Base-by-base conservation (phyloP, 53 echinoderm and acorn worm species). In the Henricia sp. region DNA sequence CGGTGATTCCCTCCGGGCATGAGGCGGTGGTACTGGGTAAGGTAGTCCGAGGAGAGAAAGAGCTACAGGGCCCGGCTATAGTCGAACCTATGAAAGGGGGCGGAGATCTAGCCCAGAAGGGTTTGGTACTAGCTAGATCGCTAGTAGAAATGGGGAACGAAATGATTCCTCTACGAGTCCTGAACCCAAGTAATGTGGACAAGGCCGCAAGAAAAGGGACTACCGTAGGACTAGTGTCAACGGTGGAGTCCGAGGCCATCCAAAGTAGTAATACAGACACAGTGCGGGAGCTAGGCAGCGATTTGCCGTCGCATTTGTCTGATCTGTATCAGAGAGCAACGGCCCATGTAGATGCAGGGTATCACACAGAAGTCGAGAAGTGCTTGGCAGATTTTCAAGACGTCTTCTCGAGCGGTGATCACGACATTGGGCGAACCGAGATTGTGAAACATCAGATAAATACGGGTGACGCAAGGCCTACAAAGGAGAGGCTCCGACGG, bases 171-270 rank as follows among this genome's bases (percentile, higher is more conserved):
- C 16, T 48, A 16, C 48, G 48, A 16, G 48, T 48, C 9, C 16
- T 48, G 9, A 48, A 48, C 56, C 56, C 56, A 56, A 24, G 24
- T n/a, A 56, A 56, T 8, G 0, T 8, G n/a, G 20, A 16, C 6
- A 56, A 24, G 23, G 56, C 23, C 20, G 56, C 56, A 19, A 56
- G 24, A 23, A 56, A 56, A 56, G 56, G 56, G 56, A 56, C 56
- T 8, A 56, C 20, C 56, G 56, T 56, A 23, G 56, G 56, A n/a
- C 19, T 56, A 56, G 56, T 23, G 6, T n/a, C 56, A 8, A n/a
- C 56, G 56, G 56, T 56, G 56, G 56, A 56, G 6, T 24, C 56
- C 1, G 56, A 56, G 56, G 56, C 56, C 6, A 24, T 56, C 56
- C 56, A 56, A n/a, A 23, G 56, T n/a, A n/a, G n/a, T 56, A 24